phyloP scores from a whole-genome alignment of 1,140 invertebrate species.

The Aleiodes sp. region DNA sequence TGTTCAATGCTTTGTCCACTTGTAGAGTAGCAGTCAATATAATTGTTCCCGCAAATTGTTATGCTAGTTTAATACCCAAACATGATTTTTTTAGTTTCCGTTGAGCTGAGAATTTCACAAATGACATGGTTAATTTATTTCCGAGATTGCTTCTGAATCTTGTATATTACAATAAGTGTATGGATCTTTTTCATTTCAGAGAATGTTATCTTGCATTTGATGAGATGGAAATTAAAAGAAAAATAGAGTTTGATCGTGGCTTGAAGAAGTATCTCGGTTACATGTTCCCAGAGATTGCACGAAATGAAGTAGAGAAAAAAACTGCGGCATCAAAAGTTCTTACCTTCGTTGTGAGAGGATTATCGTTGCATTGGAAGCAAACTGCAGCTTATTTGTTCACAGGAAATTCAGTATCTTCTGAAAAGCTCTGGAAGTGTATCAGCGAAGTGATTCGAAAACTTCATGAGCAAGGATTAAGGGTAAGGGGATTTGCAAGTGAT shows the following conservation, averaged over 20 bases:
- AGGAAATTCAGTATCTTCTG: neutral
- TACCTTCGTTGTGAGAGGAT: neutral
- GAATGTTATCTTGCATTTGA: neutral
- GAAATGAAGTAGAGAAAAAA: neutral
- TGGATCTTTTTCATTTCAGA: neutral
- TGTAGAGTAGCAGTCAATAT: no score
- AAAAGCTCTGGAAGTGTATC: constrained; percentile 6
- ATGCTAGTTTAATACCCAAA: no score
- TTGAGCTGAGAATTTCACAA: no score
- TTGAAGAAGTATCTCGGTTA: constrained; percentile 5
- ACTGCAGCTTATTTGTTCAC: constrained; percentile 6
- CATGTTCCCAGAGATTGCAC: constrained; percentile 10
- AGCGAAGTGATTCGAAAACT: neutral
- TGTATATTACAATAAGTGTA: neutral
- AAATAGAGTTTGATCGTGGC: constrained; percentile 4
- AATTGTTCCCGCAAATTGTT: no score
- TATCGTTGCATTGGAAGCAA: constrained; percentile 20
- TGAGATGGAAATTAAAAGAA: neutral
- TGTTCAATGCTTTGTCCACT: no score
- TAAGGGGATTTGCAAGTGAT: constrained; percentile 2
- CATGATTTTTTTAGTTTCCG: no score
- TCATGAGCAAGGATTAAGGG: neutral
- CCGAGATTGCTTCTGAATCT: neutral
- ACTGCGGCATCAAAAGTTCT: neutral
- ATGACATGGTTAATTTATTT: neutral